Evolutionary conservation across 2,797 vertebrate species (phyloP), one percentile per base, ranked within the genome.

Genomic region (Melopsittacus undulatus): DNA sequence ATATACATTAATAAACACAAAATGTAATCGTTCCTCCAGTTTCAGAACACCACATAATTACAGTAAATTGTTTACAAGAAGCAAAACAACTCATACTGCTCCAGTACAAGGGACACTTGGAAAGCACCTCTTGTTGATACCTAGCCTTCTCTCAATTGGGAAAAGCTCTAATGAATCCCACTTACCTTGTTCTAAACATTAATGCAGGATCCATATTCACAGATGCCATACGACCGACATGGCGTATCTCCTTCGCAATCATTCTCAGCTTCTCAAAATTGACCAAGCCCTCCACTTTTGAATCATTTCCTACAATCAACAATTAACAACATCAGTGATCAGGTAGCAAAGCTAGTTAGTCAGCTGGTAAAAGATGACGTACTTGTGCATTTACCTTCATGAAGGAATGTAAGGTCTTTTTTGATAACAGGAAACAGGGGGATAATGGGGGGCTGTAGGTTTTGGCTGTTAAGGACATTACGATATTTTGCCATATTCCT

Each of bases 401-500:
- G 99, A 74, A 99, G 98, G 96, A 99, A 99, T 2, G 99, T 99
- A 87, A 99, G 99, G 96, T 99, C 99, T 97, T 99, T 99, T 98
- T 99, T 99, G 97, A 99, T 99, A 96, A 99, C 99, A 10, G 99
- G 99, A 96, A 99, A 99, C 51, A 99, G 97, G 6, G 99, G 99
- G 91, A 99, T 99, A 95, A 99, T 99, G 21, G 99, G 99, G 3
- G 99, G 99, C 86, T 99, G 99, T 4, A 99, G 98, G 97, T 99
- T 99, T 98, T 99, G 99, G 97, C 98, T 99, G 97, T 99, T 99
- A 81, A 99, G 98, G 81, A 99, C 98, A 78, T 99, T 99, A 87
- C 99, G 98, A 94, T 99, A 99, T 97, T 99, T 99, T 80, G 99
- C 99, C 99, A 99, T 99, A 73, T 99, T 99, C 95, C 99, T 99